Conservation (phyloP, 2,888 invertebrate species). For the Drosophila flavopinicola region DNA sequence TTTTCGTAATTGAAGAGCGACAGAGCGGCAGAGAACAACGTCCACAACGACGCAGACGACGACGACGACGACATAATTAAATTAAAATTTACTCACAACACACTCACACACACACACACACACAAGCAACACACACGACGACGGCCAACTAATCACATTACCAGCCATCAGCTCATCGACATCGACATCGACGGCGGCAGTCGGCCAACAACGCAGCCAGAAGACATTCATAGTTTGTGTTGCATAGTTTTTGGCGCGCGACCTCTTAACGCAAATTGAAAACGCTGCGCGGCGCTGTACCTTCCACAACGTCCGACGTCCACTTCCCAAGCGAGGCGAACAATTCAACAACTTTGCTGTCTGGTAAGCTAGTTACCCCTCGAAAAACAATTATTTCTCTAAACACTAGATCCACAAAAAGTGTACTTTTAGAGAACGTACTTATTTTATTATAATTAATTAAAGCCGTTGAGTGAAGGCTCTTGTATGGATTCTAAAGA, state of each 20-base stretch:
- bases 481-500: too few relatives aligned
- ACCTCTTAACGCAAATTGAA: conserved; percentile 44
- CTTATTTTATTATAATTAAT: too few relatives aligned
- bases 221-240: conserved; percentile 60
- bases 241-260: conserved; percentile 77
- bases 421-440: too few relatives aligned
- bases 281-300: conserved; percentile 12
- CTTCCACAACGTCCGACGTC: conserved; percentile 9
- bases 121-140: conserved; percentile 7
- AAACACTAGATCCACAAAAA: not conserved
- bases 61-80: conserved; percentile 68
- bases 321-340: conserved; percentile 43
- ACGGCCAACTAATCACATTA: conserved; percentile 71
- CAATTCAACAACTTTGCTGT: conserved; percentile 50
- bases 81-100: conserved; percentile 71
- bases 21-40: conserved; percentile 25
- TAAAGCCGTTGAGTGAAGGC: too few relatives aligned
- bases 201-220: conserved; percentile 45
- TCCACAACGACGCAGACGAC: too few relatives aligned
- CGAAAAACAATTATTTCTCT: not conserved
- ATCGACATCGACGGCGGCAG: conserved; percentile 53
- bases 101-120: conserved; percentile 21
- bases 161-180: conserved; percentile 60
- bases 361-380: conserved; percentile 59
- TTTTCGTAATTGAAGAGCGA: conserved; percentile 52